Percentiles rank a stretch among this genome's conserved stretches.
These are phyloP conservation scores for Dendrolimus houi DNA, from an alignment of 2,888 invertebrate species.

Conservation along the genomic window DNA sequence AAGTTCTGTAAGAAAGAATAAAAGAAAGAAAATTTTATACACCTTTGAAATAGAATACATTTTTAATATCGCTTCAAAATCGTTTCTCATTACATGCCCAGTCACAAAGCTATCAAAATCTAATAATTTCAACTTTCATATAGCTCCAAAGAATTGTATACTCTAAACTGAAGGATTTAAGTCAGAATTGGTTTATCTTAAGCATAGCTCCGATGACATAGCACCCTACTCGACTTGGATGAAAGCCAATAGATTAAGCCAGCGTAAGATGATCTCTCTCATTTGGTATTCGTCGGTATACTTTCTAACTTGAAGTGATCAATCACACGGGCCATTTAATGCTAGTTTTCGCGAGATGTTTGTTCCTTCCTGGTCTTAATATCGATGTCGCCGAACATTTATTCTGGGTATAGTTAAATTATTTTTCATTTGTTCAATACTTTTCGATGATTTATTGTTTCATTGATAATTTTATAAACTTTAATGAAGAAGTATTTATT, in stretches of 20 bases:
- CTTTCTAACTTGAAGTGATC: background rate
- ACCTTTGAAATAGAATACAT: slow-evolving; percentile 7
- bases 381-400: no score
- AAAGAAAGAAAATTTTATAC: no score
- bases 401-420: no score
- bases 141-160: background rate
- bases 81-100: slow-evolving; percentile 15
- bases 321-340: background rate
- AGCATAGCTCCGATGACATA: background rate
- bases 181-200: background rate
- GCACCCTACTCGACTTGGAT: background rate
- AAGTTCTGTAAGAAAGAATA: no score
- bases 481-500: no score
- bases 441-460: no score
- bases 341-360: background rate
- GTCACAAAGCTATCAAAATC: slow-evolving; percentile 31
- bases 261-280: background rate
- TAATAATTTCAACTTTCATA: slow-evolving; percentile 26
- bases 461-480: no score
- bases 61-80: slow-evolving; percentile 21
- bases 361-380: background rate
- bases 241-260: background rate
- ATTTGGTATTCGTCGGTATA: background rate
- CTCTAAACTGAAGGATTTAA: background rate
- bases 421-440: no score